Evolutionary conservation across 2,888 invertebrate species (phyloP), one percentile per base, ranked within the genome.

Genomic region (Hypselothyrea guttata): DNA sequence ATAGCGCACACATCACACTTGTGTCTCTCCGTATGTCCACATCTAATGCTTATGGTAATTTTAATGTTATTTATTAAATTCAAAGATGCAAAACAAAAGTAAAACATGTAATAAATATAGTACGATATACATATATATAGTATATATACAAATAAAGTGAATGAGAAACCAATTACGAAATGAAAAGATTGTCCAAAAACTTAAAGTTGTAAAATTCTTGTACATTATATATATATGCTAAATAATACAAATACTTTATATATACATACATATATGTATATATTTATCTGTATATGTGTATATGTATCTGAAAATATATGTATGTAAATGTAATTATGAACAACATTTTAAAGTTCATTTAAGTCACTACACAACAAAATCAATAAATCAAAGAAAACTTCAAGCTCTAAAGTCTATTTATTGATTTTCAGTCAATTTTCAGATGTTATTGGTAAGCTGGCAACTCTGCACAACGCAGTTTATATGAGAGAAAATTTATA

Each of bases 131-230:
- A 35, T 8, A 46, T 8, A 34, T 7, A 44, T 12, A 48, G 1
- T 15, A 45, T 31, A 55, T 31, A 47, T 3, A 49, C 5, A 31
- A 16, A 33, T 48, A 27, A 54, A 38, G 28, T 44, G 40, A 38
- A 49, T 48, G 15, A 33, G 38, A 72, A 73, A 73, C 72, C 72
- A 71, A 71, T 74, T 73, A 71, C 40, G 66, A 74, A 79, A 83
- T 76, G 79, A 83, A 79, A 83, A 79, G 83, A 78, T 82, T 81
- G 81, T 84, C 81, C 82, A 84, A 84, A 79, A 81, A 84, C 84
- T 82, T 65, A 71, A 82, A 84, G 81, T 84, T 84, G 84, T 81
- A 81, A 81, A 81, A 84, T 63, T 81, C 63, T 67, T 84, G 84
- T 77, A 77, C 57, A 75, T 66, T 81, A 76, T 74, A 74, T 47